Evolutionary conservation across 2,113 vertebrate species (phyloP).

Genomic region (Emydura subglobosa): DNA sequence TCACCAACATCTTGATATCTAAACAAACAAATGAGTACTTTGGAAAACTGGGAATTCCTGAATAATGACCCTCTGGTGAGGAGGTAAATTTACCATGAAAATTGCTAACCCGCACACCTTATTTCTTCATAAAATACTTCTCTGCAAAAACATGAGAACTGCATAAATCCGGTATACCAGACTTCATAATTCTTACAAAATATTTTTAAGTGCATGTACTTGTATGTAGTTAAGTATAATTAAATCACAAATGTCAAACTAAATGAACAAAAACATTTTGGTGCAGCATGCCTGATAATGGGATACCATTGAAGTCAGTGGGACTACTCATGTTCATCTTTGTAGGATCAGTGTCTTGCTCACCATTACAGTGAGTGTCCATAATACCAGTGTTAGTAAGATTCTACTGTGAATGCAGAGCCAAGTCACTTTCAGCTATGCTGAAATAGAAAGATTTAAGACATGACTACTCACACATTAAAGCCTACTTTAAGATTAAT

Average conservation of each 20-base stretch:
- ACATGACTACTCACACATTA: background rate
- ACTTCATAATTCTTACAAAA: background rate
- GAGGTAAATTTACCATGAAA: constrained; percentile 17
- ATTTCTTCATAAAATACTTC: background rate
- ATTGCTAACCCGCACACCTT: background rate
- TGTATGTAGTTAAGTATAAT: background rate
- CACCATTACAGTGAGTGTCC: background rate
- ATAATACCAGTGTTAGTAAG: accelerated
- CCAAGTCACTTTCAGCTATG: background rate
- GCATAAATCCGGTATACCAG: background rate
- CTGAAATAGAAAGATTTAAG: background rate
- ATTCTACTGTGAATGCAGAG: accelerated
- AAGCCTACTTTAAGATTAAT: background rate
- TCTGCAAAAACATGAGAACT: background rate
- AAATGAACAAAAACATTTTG: background rate
- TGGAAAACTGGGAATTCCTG: background rate
- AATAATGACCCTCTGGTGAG: background rate
- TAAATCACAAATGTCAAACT: accelerated
- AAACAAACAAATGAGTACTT: background rate
- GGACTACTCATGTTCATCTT: background rate
- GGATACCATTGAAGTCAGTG: background rate
- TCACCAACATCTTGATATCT: background rate
- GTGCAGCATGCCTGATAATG: background rate
- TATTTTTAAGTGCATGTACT: background rate
- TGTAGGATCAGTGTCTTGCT: background rate